These are phyloP conservation scores for Formica exsecta DNA, from an alignment of 1,140 invertebrate genomes.

Conservation along the genomic window DNA sequence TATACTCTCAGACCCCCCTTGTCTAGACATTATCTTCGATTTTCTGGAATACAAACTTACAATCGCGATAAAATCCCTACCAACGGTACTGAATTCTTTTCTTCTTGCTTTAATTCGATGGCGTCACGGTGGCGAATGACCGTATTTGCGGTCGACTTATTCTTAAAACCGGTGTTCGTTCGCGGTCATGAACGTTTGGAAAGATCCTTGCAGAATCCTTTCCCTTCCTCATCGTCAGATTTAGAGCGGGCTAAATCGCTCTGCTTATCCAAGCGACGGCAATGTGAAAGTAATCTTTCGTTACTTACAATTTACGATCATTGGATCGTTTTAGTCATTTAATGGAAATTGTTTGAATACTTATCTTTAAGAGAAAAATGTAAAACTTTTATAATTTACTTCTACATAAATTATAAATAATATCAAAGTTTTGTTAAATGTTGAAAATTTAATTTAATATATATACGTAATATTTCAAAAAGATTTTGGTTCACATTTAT, in stretches of 20 bases:
- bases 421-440: neutral
- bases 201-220: constrained; percentile 7
- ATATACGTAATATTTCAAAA: neutral
- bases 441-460: neutral
- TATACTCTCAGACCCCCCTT: constrained; percentile 24
- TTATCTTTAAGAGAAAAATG: neutral
- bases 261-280: neutral
- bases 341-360: neutral
- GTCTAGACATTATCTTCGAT: constrained; percentile 68
- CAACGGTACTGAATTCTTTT: constrained; percentile 35
- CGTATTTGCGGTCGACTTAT: constrained; percentile 71
- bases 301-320: neutral
- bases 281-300: neutral
- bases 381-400: neutral
- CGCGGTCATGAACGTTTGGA: constrained; percentile 10
- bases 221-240: neutral
- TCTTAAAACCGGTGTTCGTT: constrained; percentile 5
- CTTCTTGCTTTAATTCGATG: constrained; percentile 56
- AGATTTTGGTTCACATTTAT: neutral
- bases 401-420: neutral
- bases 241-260: neutral
- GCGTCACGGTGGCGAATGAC: constrained; percentile 69
- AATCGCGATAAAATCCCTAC: neutral
- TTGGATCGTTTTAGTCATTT: neutral
- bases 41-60: constrained; percentile 54